Conservation (phyloP, 2,797 vertebrate species). For the Ptychadena robeensis region DNA sequence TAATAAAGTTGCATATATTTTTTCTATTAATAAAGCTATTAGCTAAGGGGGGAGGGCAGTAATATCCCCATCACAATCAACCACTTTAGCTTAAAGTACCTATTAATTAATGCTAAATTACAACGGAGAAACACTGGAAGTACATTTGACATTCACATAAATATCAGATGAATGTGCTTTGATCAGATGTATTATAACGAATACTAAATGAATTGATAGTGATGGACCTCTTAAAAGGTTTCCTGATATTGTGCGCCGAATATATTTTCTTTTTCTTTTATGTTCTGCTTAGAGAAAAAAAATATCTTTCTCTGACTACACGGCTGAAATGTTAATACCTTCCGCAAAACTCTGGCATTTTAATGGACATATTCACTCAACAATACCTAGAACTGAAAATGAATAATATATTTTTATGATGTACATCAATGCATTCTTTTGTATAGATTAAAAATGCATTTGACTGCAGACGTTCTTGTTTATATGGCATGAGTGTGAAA, state of each 20-base stretch:
- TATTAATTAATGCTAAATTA: constrained; percentile 74
- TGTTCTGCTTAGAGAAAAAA: constrained; percentile 54
- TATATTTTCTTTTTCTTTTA: constrained; percentile 56
- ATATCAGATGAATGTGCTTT: constrained; percentile 67
- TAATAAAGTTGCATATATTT: neutral
- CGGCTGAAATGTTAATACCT: constrained; percentile 46
- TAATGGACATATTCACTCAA: constrained; percentile 10
- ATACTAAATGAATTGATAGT: constrained; percentile 63
- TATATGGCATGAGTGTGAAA: neutral
- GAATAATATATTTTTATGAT: constrained; percentile 31
- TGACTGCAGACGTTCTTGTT: neutral
- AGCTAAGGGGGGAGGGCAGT: constrained; percentile 64
- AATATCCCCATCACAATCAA: constrained; percentile 73
- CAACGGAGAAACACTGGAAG: constrained; percentile 66
- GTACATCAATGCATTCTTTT: neutral
- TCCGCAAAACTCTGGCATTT: constrained; percentile 41
- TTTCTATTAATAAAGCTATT: constrained; percentile 46
- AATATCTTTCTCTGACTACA: constrained; percentile 37
- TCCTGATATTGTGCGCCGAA: constrained; percentile 43
- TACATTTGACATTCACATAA: constrained; percentile 69
- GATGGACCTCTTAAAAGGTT: constrained; percentile 48
- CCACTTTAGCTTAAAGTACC: constrained; percentile 73
- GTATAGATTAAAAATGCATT: constrained; percentile 13
- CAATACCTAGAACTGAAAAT: constrained; percentile 33
- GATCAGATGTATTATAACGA: constrained; percentile 64